Base-by-base conservation (phyloP, 2,797 vertebrate species). In the Chloroceryle inda region DNA sequence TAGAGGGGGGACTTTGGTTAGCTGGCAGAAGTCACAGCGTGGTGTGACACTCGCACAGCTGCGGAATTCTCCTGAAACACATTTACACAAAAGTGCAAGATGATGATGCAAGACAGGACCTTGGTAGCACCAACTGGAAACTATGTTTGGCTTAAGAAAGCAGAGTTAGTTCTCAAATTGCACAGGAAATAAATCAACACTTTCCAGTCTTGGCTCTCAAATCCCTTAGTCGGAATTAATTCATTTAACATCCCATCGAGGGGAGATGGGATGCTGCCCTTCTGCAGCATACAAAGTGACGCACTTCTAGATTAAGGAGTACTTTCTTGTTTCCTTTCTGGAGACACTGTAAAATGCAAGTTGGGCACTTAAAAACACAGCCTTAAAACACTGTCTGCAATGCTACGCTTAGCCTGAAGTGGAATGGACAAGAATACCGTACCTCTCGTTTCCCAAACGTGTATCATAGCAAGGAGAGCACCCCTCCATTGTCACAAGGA, bases 211-310 rank as follows among this genome's bases (percentile, higher is more conserved):
- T 72, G 20, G 35, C 74, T 89, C 69, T 79, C 61, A 83, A 89
- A 79, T 53, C 38, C 40, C 29, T 86, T 50, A 66, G 90, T 84
- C 62, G 76, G 74, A 89, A 93, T 64, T 53, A 92, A 88, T 77
- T 67, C 3, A 15, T 87, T 93, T 83, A 89, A 74, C 71, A 66
- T 47, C 42, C 47, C 74, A 87, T 31, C 61, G 47, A 56, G 40
- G 73, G 37, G 89, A 87, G 45, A n/a, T n/a, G n/a, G n/a, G n/a
- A n/a, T n/a, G n/a, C n/a, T 33, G 47, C 44, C n/a, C 61, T 62
- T 71, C 45, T 79, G 62, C 61, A 74, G 64, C 49, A 76, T 0
- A 67, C 44, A 67, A 86, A 68, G 59, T 38, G 38, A 19, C 0
- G 2, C 47, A 52, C 11, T 45, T 88, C 33, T 42, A 61, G 29